A percentile compares a stretch with the other conserved stretches of the same genome.
These are phyloP conservation scores for Sebastes taczanowskii DNA, from an alignment of 2,797 vertebrate species.

Conservation along the genomic window DNA sequence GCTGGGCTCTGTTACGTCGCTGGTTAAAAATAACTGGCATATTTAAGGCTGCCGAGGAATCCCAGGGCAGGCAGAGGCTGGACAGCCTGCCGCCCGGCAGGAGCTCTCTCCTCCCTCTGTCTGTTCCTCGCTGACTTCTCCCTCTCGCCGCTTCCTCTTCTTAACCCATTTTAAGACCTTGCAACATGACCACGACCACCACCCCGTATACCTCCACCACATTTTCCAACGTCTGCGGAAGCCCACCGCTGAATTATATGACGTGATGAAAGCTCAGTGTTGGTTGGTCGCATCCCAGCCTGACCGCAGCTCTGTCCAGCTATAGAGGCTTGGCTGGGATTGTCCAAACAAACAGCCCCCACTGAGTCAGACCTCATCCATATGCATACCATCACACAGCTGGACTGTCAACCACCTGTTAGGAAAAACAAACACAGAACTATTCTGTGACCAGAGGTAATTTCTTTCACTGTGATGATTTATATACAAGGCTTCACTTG, in stretches of 20 bases:
- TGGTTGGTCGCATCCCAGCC: slow-evolving; percentile 7
- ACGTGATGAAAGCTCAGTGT: slow-evolving; percentile 55
- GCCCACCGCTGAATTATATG: slow-evolving; percentile 46
- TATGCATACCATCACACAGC: slow-evolving; percentile 32
- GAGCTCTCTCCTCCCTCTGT: slow-evolving; percentile 62
- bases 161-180: slow-evolving; percentile 25
- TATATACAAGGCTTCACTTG: not conserved
- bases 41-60: slow-evolving; percentile 98
- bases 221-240: slow-evolving; percentile 34
- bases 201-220: slow-evolving; percentile 25
- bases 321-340: slow-evolving; percentile 40
- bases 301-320: slow-evolving; percentile 44
- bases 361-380: slow-evolving; percentile 44
- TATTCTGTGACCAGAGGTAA: slow-evolving; percentile 19
- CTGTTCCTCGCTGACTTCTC: slow-evolving; percentile 46
- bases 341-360: slow-evolving; percentile 57
- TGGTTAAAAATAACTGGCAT: slow-evolving; percentile 99
- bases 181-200: slow-evolving; percentile 41
- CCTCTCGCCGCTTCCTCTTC: slow-evolving; percentile 39
- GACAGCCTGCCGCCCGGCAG: slow-evolving; percentile 84
- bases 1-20: slow-evolving; percentile 88
- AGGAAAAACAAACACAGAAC: slow-evolving; percentile 27
- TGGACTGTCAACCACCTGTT: slow-evolving; percentile 28
- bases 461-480: slow-evolving; percentile 15
- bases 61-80: slow-evolving; percentile 91